phyloP scores from a whole-genome alignment of 2,888 invertebrate genomes.

The Muschampia plurimacula region DNA sequence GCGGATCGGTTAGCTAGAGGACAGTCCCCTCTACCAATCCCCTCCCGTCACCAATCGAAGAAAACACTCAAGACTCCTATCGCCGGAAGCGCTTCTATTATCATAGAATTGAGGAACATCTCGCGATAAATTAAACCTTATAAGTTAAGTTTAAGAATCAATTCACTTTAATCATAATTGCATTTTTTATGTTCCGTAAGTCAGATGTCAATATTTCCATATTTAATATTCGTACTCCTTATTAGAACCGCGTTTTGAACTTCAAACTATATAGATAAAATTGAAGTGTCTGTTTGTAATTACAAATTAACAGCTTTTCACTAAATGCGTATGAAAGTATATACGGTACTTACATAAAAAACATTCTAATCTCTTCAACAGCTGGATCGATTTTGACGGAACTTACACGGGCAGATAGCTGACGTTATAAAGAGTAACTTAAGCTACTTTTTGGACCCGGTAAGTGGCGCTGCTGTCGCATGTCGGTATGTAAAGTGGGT shows the following conservation, averaged over 20 bases:
- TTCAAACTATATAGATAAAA: not conserved
- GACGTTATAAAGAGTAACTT: no score
- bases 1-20: conserved; percentile 55
- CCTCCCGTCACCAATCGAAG: conserved; percentile 32
- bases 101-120: conserved; percentile 20
- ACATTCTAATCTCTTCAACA: no score
- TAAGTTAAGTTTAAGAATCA: conserved; percentile 8
- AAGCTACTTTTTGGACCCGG: no score
- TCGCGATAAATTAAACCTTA: conserved; percentile 19
- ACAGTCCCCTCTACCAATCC: conserved; percentile 56
- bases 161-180: not conserved
- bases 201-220: conserved; percentile 33
- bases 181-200: conserved; percentile 25
- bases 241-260: conserved; percentile 2
- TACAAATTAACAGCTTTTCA: no score
- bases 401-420: no score
- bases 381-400: not conserved
- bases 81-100: conserved; percentile 36
- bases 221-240: conserved; percentile 26
- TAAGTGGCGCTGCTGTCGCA: no score
- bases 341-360: no score
- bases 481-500: no score
- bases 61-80: conserved; percentile 22
- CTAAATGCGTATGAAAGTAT: no score
- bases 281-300: no score